A percentile compares a stretch with the other conserved stretches of the same genome.
Evolutionary conservation across 2,797 vertebrate species (phyloP).

Genomic region (Helostoma temminkii): DNA sequence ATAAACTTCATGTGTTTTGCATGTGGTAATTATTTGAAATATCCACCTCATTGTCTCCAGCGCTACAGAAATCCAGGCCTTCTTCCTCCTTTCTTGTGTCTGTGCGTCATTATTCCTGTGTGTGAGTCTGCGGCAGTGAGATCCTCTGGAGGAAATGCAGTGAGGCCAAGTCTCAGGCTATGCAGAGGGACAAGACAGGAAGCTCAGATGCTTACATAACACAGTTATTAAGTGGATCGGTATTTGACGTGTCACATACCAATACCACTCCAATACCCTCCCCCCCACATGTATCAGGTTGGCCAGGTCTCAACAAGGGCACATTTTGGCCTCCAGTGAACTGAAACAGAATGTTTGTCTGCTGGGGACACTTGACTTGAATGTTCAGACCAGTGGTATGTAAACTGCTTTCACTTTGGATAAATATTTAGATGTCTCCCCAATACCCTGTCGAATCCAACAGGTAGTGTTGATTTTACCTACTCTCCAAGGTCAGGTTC

Average conservation of each 20-base stretch:
- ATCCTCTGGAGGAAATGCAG: constrained; percentile 44
- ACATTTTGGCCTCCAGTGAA: constrained; percentile 43
- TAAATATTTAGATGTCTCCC: constrained; percentile 75
- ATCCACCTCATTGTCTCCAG: constrained; percentile 27
- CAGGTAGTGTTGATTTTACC: constrained; percentile 37
- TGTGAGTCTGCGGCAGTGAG: constrained; percentile 3
- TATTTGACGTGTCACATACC: constrained; percentile 76
- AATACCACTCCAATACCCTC: constrained; percentile 33
- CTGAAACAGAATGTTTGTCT: constrained; percentile 51
- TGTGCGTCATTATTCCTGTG: constrained; percentile 38
- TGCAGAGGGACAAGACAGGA: constrained; percentile 65
- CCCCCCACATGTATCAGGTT: constrained; percentile 64
- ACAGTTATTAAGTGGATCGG: constrained; percentile 65
- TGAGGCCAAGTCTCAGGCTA: constrained; percentile 36
- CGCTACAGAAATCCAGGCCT: constrained; percentile 29
- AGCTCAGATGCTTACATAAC: constrained; percentile 78
- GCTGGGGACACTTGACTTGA: constrained; percentile 51
- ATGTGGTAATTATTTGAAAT: constrained; percentile 38
- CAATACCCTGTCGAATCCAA: constrained; percentile 1
- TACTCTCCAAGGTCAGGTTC: constrained; percentile 1
- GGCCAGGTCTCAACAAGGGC: constrained; percentile 51
- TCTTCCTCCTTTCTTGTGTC: constrained; percentile 35
- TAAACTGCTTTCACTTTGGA: constrained; percentile 65
- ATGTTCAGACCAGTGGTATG: constrained; percentile 65
- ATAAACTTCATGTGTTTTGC: constrained; percentile 37